These are phyloP conservation scores for Perodicticus potto DNA, from an alignment of 2,797 vertebrate genomes.

Conservation along the genomic window DNA sequence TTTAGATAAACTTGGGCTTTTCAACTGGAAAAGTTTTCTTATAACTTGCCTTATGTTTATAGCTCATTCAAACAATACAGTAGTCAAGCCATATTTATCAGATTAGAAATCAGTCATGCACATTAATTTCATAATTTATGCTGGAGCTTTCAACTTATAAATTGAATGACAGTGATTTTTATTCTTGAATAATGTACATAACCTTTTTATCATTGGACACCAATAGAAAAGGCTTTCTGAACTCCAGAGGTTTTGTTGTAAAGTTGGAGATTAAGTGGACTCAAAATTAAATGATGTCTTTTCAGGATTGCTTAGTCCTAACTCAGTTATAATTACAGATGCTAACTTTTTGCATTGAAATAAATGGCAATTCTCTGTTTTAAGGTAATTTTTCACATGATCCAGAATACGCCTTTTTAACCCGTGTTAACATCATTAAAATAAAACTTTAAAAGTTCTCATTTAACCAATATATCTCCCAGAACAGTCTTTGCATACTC, in stretches of 20 bases:
- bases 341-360: neutral
- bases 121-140: neutral
- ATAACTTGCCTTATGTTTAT: neutral
- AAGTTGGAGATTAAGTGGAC: neutral
- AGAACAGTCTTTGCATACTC: neutral
- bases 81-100: slow-evolving; percentile 12
- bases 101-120: neutral
- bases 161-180: slow-evolving; percentile 21
- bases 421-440: neutral
- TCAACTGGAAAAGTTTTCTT: neutral
- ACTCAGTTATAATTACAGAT: neutral
- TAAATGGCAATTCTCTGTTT: neutral
- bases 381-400: neutral
- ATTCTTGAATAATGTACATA: neutral
- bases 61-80: neutral
- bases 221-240: neutral
- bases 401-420: neutral
- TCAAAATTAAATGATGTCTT: neutral
- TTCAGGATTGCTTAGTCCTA: neutral
- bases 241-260: neutral
- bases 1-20: neutral
- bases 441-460: slow-evolving; percentile 8
- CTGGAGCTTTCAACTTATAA: slow-evolving; percentile 2
- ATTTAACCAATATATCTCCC: neutral
- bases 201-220: neutral